These are phyloP conservation scores for Agriopis aurantiaria DNA, from an alignment of 2,888 invertebrate genomes.

Conservation along the genomic window DNA sequence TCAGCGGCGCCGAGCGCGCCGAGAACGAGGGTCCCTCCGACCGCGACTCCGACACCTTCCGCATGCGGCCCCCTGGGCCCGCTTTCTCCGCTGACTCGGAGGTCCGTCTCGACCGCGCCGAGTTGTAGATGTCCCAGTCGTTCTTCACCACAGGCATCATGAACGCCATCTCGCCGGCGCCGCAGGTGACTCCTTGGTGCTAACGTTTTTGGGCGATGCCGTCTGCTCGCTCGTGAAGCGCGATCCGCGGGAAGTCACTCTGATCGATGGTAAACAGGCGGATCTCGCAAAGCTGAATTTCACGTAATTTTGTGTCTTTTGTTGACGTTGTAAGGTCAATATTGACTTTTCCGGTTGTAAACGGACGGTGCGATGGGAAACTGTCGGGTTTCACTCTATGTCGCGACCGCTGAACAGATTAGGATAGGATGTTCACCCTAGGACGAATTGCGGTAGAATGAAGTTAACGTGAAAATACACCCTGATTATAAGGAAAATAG, in stretches of 20 bases:
- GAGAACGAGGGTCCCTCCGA: constrained; percentile 89
- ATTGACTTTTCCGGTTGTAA: constrained; percentile 55
- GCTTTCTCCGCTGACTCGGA: constrained; percentile 88
- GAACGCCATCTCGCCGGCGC: constrained; percentile 92
- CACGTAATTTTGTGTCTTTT: constrained; percentile 50
- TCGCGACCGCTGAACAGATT: constrained; percentile 69
- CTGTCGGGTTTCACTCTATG: constrained; percentile 79
- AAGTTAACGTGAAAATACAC: constrained; percentile 84
- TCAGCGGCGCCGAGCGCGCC: constrained; percentile 79
- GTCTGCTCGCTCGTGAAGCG: constrained; percentile 58
- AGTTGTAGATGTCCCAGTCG: constrained; percentile 97
- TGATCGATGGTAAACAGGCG: constrained; percentile 44
- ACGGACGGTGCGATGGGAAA: constrained; percentile 50
- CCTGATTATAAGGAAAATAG: constrained; percentile 84
- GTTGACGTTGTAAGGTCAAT: constrained; percentile 49
- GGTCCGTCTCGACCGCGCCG: constrained; percentile 90
- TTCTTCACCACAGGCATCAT: constrained; percentile 98
- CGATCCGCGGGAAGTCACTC: constrained; percentile 41
- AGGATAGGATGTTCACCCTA: constrained; percentile 79
- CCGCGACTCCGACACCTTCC: constrained; percentile 91
- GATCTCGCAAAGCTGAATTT: constrained; percentile 52
- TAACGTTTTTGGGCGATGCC: constrained; percentile 77
- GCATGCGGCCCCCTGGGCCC: constrained; percentile 79
- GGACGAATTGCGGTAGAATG: constrained; percentile 83
- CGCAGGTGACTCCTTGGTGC: constrained; percentile 73